These are phyloP conservation scores for Xylocopa sonorina DNA, from an alignment of 1,140 invertebrate species.

Conservation along the genomic window DNA sequence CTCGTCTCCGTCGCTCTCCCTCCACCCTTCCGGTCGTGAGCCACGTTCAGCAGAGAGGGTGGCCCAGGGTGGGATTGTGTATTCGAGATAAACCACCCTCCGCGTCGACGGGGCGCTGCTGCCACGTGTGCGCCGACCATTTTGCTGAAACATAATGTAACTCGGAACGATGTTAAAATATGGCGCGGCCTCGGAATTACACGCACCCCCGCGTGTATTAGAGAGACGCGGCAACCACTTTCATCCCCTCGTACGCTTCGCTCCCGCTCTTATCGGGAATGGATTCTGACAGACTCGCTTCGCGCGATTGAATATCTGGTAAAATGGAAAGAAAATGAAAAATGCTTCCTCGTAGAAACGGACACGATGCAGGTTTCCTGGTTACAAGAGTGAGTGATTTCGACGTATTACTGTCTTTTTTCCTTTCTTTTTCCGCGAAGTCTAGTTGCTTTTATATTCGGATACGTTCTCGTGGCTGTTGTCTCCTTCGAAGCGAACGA, in stretches of 20 bases:
- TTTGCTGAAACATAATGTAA: conserved; percentile 80
- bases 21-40: conserved; percentile 22
- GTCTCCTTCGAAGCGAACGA: too few species aligned
- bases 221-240: conserved; percentile 49
- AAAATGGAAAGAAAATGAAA: conserved; percentile 38
- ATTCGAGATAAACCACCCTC: conserved; percentile 81
- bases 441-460: too few species aligned
- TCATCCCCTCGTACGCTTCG: conserved; percentile 1
- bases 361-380: too few species aligned
- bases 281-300: conserved; percentile 61
- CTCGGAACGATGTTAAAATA: conserved; percentile 79
- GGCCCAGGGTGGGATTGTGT: conserved; percentile 74
- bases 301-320: conserved; percentile 59
- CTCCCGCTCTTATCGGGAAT: conserved; percentile 54
- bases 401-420: too few species aligned
- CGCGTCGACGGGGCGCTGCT: conserved; percentile 64
- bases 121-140: conserved; percentile 81
- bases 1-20: conserved; percentile 11
- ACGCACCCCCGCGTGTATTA: conserved; percentile 67
- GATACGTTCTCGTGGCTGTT: too few species aligned
- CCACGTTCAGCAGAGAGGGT: conserved; percentile 43
- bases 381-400: too few species aligned
- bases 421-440: too few species aligned
- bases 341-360: too few species aligned
- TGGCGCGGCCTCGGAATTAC: conserved; percentile 73